These are phyloP conservation scores for Actinemys pallida DNA, from an alignment of 2,113 vertebrate species.

Conservation along the genomic window DNA sequence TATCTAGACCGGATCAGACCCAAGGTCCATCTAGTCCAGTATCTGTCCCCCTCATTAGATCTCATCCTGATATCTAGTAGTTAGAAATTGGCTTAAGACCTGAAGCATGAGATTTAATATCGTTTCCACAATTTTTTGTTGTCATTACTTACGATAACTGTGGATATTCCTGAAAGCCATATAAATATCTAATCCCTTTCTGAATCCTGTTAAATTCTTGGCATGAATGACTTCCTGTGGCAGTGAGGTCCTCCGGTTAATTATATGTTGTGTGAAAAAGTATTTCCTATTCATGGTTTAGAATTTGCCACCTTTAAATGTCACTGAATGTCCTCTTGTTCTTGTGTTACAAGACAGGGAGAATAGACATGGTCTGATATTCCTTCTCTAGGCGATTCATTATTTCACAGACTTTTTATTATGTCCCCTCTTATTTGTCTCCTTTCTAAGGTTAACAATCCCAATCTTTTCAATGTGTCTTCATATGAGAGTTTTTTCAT, in stretches of 20 bases:
- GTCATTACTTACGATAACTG: background rate
- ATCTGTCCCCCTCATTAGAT: background rate
- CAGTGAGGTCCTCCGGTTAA: background rate
- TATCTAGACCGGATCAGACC: background rate
- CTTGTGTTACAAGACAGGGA: rapidly evolving
- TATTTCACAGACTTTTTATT: background rate
- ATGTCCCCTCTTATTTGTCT: background rate
- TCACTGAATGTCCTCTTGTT: background rate
- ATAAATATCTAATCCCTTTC: background rate
- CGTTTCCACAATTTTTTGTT: background rate
- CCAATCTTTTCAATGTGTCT: background rate
- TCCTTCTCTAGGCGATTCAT: background rate
- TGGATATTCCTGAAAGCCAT: background rate
- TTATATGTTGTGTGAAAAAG: background rate
- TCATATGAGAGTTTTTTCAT: background rate
- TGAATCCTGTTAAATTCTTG: background rate
- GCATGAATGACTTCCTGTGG: background rate
- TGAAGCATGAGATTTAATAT: background rate
- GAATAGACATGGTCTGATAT: background rate
- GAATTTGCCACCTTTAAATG: background rate
- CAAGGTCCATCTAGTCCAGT: background rate
- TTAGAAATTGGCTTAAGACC: background rate
- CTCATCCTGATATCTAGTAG: background rate
- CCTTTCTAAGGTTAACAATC: background rate
- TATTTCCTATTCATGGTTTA: background rate